Evolutionary conservation across 2,888 invertebrate genomes (phyloP).

Genomic region (Anthrax anthrax): DNA sequence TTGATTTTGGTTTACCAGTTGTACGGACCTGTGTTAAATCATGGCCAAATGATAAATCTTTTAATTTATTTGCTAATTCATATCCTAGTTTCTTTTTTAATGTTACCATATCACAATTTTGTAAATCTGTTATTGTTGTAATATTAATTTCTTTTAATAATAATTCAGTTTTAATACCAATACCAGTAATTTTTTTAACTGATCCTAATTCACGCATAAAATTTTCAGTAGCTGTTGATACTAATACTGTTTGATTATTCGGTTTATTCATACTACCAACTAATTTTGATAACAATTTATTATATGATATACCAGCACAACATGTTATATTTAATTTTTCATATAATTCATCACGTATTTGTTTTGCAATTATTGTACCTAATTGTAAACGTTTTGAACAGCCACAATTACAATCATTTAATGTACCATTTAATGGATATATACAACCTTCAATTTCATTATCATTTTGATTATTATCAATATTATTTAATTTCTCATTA

Average conservation of each 20-base stretch:
- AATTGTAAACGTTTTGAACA: constrained; percentile 53
- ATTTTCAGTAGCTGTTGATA: constrained; percentile 49
- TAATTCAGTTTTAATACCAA: constrained; percentile 56
- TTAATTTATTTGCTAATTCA: constrained; percentile 53
- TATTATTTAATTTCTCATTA: constrained; percentile 12
- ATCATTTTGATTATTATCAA: constrained; percentile 1
- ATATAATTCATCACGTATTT: constrained; percentile 55
- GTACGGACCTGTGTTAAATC: constrained; percentile 58
- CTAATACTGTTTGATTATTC: constrained; percentile 66
- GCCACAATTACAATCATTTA: constrained; percentile 54
- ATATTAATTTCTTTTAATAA: constrained; percentile 51
- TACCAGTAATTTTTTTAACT: constrained; percentile 55
- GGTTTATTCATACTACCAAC: constrained; percentile 61
- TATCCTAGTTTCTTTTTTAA: constrained; percentile 49
- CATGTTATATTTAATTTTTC: constrained; percentile 58
- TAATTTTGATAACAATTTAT: constrained; percentile 70
- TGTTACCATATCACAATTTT: constrained; percentile 42
- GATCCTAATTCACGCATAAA: constrained; percentile 50
- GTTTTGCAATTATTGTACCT: constrained; percentile 60
- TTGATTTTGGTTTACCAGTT: constrained; percentile 62
- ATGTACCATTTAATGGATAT: constrained; percentile 42
- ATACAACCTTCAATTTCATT: constrained; percentile 36
- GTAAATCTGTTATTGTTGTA: constrained; percentile 50
- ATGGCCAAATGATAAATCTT: constrained; percentile 57
- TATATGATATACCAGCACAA: constrained; percentile 72